Base-by-base conservation (phyloP, 1,140 invertebrate species). In the Sesamia nonagrioides region DNA sequence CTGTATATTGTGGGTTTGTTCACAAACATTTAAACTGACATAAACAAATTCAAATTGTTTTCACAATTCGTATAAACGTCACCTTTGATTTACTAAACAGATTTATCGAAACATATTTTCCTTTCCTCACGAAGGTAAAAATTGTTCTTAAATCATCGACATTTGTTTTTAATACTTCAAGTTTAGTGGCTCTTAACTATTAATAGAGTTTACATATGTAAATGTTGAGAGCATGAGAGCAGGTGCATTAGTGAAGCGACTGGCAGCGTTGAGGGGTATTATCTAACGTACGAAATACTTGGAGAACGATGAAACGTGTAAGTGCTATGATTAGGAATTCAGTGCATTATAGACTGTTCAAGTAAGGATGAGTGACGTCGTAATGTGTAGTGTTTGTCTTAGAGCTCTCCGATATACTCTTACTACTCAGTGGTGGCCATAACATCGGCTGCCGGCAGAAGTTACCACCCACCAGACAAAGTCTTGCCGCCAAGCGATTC, bases 161-260 rank as follows among this genome's bases (percentile, higher is more conserved):
- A 2, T 37, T 52, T 71, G 50, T 71, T 71, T 71, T 54, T 71
- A 71, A 71, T 42, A 60, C 13, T 74, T 60, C 17, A 58, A 45
- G 40, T 74, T 74, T 74, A 74, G 54, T 60, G 35, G 71, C 18
- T 69, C 61, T 66, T 37, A 9, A 37, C 6, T 74, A 74, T 74
- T 60, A 60, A 60, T 74, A 74, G 71, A 74, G 54, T 58, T 60
- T 48, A n/a, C n/a, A n/a, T n/a, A 69, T 69, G 21, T 33, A 50
- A 48, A 50, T 50, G 42, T 69, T 11, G 63, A 17, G 21, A n/a
- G 50, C 52, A 13, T 15, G 71, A 21, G 8, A 48, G 54, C 52
- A 60, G 71, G 71, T 74, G 54, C 71, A 74, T 74, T 74, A 74
- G 54, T 40, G 54, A 60, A 17, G 37, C n/a, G 1, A 17, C 37